Percentiles rank a stretch among this genome's conserved stretches.
Evolutionary conservation across 2,113 vertebrate genomes (phyloP).

Genomic region (Tetraodon nigroviridis): DNA sequence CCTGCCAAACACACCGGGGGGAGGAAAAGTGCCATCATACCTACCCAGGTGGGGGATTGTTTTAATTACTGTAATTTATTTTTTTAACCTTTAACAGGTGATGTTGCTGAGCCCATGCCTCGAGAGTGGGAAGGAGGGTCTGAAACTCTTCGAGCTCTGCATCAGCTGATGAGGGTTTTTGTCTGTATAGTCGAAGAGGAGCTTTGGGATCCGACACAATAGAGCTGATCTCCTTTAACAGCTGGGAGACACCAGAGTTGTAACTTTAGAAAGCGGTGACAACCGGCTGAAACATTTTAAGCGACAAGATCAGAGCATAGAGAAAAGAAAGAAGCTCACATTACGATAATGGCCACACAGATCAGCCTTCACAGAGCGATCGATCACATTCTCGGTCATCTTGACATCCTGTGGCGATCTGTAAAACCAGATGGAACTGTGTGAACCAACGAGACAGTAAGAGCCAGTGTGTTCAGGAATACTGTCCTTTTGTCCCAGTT

Average conservation of each 20-base stretch:
- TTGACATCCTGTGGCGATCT: slow-evolving; percentile 29
- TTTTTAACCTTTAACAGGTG: slow-evolving; percentile 78
- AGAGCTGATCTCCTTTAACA: slow-evolving; percentile 73
- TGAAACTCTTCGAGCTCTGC: slow-evolving; percentile 68
- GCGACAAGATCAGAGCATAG: neutral
- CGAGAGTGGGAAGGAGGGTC: slow-evolving; percentile 75
- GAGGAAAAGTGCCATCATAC: neutral
- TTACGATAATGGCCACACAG: slow-evolving; percentile 19
- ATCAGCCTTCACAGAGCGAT: neutral
- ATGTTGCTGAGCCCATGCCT: slow-evolving; percentile 84
- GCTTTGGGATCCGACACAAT: slow-evolving; percentile 72
- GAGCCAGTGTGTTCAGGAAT: too few relatives aligned
- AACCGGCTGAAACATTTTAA: neutral
- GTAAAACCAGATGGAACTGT: neutral
- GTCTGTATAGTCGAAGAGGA: slow-evolving; percentile 66
- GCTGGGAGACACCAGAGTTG: slow-evolving; percentile 55
- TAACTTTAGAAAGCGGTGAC: too few relatives aligned
- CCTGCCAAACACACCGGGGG: slow-evolving; percentile 40
- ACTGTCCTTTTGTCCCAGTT: too few relatives aligned
- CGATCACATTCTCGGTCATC: neutral
- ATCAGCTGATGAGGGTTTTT: slow-evolving; percentile 44
- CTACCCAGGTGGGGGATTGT: neutral
- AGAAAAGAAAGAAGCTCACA: slow-evolving; percentile 10
- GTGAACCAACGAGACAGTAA: neutral
- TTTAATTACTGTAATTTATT: too few relatives aligned